Conservation (phyloP, 1,140 invertebrate species). For the Polypedilum vanderplanki region DNA sequence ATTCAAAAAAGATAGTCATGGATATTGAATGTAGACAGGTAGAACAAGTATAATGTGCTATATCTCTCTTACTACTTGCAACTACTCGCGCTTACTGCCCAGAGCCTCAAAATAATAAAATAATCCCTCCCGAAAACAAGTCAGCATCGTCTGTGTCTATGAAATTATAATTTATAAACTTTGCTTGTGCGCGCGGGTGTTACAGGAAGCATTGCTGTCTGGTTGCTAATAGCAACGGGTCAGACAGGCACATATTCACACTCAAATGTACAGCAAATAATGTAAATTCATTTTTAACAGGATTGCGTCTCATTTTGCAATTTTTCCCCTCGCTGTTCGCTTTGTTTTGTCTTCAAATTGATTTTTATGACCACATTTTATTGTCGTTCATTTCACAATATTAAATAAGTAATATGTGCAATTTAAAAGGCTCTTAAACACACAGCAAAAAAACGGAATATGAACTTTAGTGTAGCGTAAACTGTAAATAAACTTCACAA, state of each 20-base stretch:
- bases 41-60: background rate
- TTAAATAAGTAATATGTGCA: background rate
- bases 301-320: too few relatives aligned
- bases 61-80: background rate
- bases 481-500: background rate
- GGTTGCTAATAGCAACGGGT: background rate
- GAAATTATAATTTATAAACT: too few relatives aligned
- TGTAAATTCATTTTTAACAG: too few relatives aligned
- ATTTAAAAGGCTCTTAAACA: slow-evolving; percentile 2
- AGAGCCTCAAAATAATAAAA: background rate
- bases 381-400: slow-evolving; percentile 6
- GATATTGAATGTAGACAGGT: background rate
- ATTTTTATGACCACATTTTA: slow-evolving; percentile 8
- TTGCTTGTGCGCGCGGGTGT: background rate
- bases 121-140: background rate
- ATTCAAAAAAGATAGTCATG: too few relatives aligned
- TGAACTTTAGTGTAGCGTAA: background rate
- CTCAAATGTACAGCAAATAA: too few relatives aligned
- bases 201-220: slow-evolving; percentile 7
- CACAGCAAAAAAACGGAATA: background rate
- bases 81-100: background rate
- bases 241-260: background rate
- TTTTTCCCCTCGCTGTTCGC: too few relatives aligned
- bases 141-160: background rate
- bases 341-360: too few relatives aligned